These are phyloP conservation scores for Anastatus disparis DNA, from an alignment of 1,140 invertebrate species.

Conservation along the genomic window DNA sequence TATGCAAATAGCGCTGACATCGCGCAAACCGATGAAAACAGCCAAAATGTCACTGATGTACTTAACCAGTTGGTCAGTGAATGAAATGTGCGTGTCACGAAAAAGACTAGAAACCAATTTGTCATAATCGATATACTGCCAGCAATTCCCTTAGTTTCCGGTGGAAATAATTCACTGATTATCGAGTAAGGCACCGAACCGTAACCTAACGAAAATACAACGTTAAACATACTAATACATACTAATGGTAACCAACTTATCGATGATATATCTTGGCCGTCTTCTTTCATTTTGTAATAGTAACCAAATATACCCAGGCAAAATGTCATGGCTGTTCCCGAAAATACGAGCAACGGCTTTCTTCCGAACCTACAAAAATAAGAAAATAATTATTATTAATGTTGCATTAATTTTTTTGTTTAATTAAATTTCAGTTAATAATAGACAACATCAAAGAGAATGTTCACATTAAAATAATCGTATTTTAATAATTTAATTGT, in stretches of 20 bases:
- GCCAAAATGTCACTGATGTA: constrained; percentile 69
- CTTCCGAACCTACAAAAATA: constrained; percentile 68
- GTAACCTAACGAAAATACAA: constrained; percentile 69
- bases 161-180: constrained; percentile 76
- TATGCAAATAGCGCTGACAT: constrained; percentile 68
- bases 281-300: constrained; percentile 68
- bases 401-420: no score
- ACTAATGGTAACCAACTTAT: constrained; percentile 65
- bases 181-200: constrained; percentile 80
- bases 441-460: no score
- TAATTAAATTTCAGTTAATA: no score
- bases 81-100: constrained; percentile 70
- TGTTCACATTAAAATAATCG: no score
- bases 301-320: constrained; percentile 68
- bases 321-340: constrained; percentile 65
- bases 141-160: constrained; percentile 71
- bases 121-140: constrained; percentile 69
- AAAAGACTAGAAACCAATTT: constrained; percentile 67
- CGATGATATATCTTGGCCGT: constrained; percentile 52
- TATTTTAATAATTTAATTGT: no score
- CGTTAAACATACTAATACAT: constrained; percentile 63
- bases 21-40: constrained; percentile 69
- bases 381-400: no score
- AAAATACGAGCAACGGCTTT: constrained; percentile 70
- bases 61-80: constrained; percentile 61